These are phyloP conservation scores for Cerastis rubricosa DNA, from an alignment of 2,888 invertebrate genomes.

Conservation along the genomic window DNA sequence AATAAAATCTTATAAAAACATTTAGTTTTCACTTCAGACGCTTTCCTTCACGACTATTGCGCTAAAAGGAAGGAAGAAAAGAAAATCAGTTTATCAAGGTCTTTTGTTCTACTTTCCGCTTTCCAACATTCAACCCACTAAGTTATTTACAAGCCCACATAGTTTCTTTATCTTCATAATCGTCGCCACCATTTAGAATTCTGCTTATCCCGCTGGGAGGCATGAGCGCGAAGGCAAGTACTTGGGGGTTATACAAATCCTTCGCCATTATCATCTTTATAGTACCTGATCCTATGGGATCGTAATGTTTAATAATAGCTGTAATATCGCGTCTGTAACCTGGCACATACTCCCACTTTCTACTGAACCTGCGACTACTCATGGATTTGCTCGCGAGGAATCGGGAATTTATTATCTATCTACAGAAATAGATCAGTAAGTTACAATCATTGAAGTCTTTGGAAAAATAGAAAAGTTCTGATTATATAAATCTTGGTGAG, in stretches of 20 bases:
- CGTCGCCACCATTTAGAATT: conserved; percentile 40
- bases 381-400: conserved; percentile 1
- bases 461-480: no score
- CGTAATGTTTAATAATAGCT: conserved; percentile 52
- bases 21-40: not conserved
- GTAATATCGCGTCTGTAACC: conserved; percentile 37
- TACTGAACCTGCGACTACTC: conserved; percentile 12
- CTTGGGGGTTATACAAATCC: conserved; percentile 54
- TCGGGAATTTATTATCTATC: not conserved
- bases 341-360: conserved; percentile 16
- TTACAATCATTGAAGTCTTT: no score
- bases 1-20: not conserved
- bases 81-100: not conserved
- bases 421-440: no score
- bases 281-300: conserved; percentile 59
- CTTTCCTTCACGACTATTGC: not conserved
- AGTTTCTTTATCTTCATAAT: conserved; percentile 48
- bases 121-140: not conserved
- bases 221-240: conserved; percentile 39
- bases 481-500: no score
- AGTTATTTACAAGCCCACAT: conserved; percentile 40
- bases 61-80: not conserved
- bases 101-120: not conserved
- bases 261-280: conserved; percentile 57
- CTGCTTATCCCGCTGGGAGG: conserved; percentile 43